Percentiles rank a stretch among this genome's conserved stretches.
phyloP scores from a whole-genome alignment of 2,888 invertebrate species.

The Acheta domesticus region DNA sequence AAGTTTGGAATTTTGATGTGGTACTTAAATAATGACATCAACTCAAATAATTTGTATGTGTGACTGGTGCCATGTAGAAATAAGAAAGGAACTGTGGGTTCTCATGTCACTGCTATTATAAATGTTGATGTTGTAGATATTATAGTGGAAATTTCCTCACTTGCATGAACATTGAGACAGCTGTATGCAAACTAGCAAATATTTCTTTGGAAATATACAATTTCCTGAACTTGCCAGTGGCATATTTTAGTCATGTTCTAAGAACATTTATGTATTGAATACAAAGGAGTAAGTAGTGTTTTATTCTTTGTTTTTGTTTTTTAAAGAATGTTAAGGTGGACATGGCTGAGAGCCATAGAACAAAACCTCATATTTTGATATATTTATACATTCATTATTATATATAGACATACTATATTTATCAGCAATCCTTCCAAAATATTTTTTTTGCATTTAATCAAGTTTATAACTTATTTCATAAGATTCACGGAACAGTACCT shows the following conservation, averaged over 20 bases:
- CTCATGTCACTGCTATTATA: no score
- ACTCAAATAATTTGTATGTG: no score
- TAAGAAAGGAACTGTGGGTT: no score
- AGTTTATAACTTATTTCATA: not conserved
- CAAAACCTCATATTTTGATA: not conserved
- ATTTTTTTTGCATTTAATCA: constrained; percentile 4
- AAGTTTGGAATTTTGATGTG: no score
- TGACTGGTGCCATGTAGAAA: no score
- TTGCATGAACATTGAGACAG: no score
- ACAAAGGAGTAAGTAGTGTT: not conserved
- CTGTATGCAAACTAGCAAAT: not conserved
- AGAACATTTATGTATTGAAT: constrained; percentile 22
- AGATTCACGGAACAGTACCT: no score
- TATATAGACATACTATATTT: not conserved
- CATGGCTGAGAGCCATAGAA: not conserved
- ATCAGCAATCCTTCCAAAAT: not conserved
- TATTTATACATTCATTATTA: constrained; percentile 24
- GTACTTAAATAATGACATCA: no score
- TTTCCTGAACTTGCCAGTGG: constrained; percentile 22
- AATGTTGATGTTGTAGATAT: no score
- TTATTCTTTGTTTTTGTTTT: not conserved
- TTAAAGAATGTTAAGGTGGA: not conserved
- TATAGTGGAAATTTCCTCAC: no score
- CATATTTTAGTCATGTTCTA: constrained; percentile 28
- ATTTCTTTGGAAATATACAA: not conserved